Evolutionary conservation across 2,888 invertebrate genomes (phyloP).

Genomic region (Apotomis betuletana): DNA sequence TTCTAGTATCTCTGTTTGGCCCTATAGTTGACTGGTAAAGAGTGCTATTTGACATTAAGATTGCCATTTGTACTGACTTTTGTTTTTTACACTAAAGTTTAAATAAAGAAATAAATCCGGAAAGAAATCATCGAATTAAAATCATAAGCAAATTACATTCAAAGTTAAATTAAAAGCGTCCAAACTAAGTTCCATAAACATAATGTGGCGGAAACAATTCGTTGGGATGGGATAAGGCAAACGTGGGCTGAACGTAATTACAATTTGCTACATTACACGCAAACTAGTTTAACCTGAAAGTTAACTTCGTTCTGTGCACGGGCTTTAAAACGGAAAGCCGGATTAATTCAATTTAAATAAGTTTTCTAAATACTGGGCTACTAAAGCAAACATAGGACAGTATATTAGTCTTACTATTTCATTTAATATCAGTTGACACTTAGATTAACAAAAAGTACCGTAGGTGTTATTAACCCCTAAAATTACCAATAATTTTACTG

Average conservation of each 20-base stretch:
- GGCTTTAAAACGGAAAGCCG: constrained; percentile 24
- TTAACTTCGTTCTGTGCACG: constrained; percentile 41
- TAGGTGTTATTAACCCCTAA: too few species aligned
- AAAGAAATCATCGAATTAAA: neutral
- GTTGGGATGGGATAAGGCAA: constrained; percentile 14
- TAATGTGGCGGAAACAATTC: constrained; percentile 23
- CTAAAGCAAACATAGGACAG: neutral
- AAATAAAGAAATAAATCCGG: too few species aligned
- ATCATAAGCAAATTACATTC: neutral
- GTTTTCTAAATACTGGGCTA: neutral
- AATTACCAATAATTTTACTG: too few species aligned
- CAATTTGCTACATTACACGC: constrained; percentile 40
- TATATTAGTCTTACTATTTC: too few species aligned
- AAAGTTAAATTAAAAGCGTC: constrained; percentile 15
- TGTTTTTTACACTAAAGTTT: too few species aligned
- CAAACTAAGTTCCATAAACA: constrained; percentile 24
- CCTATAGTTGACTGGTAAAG: too few species aligned
- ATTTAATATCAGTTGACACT: too few species aligned
- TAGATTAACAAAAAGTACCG: too few species aligned
- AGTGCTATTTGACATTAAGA: too few species aligned
- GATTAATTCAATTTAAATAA: constrained; percentile 4
- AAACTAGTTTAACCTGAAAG: constrained; percentile 41
- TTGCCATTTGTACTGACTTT: too few species aligned
- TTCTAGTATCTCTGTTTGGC: too few species aligned
- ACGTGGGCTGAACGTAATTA: constrained; percentile 41